Base-by-base conservation (phyloP, 2,797 vertebrate species). In the Lithobates sylvaticus region DNA sequence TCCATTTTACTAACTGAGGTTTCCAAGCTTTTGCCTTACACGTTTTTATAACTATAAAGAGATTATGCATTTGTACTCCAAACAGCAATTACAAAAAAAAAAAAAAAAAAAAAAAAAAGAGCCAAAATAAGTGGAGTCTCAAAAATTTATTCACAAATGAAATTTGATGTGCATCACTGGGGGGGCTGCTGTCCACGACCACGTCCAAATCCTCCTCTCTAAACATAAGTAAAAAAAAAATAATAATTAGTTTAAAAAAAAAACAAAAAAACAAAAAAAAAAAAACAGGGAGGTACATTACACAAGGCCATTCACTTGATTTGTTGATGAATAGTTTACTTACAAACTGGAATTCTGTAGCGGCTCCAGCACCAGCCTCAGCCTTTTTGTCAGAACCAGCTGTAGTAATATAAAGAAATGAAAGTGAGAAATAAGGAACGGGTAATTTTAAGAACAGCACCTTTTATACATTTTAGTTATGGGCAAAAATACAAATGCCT, bases 341-440 rank as follows among this genome's bases (percentile, higher is more conserved):
- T 93, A 99, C 98, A 27, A 99, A 99, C 90, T 99, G 98, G 94
- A 99, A 99, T 91, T 99, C 98, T 1, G 98, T 98, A 70, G 98
- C 97, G 88, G 98, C 95, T 92, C 98, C 98, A 90, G 98, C 98
- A 71, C 98, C 98, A 0, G 98, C 98, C 91, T 99, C 98, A 1
- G 98, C 98, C 91, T 99, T 99, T 94, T 99, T 99, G 91, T 99
- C 98, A 69, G 97, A 96, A 84, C 98, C 98, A 94, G 97, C 98
- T 99, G 87, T 18, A n/a, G n/a, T n/a, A n/a, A n/a, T n/a, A 65
- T 10, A 26, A 26, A 26, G 6, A 26, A 29, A 29, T 29, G 29
- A 29, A 26, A n/a, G 15, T 12, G 0, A 34, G 13, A 65, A 9
- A 65, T 10, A 12, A 26, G 9, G n/a, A 9, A 65, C 34, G 7